These are phyloP conservation scores for Microcebus lehilahytsara DNA, from an alignment of 2,113 vertebrate species.

Conservation along the genomic window DNA sequence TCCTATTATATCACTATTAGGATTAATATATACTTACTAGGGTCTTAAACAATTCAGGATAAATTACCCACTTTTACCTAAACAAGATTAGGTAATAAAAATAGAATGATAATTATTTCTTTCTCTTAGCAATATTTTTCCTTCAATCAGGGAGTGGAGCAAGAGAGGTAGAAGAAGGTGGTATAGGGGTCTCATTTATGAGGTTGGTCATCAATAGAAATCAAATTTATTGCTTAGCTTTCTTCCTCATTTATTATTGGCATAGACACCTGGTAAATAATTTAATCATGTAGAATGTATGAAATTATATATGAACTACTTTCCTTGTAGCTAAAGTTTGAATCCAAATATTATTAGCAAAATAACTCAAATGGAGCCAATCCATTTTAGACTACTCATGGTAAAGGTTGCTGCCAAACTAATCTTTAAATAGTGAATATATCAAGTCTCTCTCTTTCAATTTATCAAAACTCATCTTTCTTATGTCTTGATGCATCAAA, in stretches of 20 bases:
- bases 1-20: background rate
- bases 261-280: constrained; percentile 52
- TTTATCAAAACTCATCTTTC: constrained; percentile 61
- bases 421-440: constrained; percentile 60
- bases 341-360: constrained; percentile 67
- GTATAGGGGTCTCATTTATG: background rate
- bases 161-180: background rate
- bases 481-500: constrained; percentile 15
- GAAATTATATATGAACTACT: constrained; percentile 61
- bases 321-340: constrained; percentile 52
- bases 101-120: background rate
- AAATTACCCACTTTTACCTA: background rate
- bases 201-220: constrained; percentile 1
- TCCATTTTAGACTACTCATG: constrained; percentile 56
- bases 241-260: constrained; percentile 56
- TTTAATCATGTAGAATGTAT: constrained; percentile 43
- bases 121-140: background rate
- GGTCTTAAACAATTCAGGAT: background rate
- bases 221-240: constrained; percentile 33
- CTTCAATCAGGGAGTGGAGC: background rate
- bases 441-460: constrained; percentile 56
- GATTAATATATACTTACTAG: background rate
- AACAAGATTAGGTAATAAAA: background rate
- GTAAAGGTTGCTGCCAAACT: constrained; percentile 60
- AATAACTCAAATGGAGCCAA: constrained; percentile 59